Evolutionary conservation across 1,140 invertebrate species (phyloP).

Genomic region (Episyrphus balteatus): DNA sequence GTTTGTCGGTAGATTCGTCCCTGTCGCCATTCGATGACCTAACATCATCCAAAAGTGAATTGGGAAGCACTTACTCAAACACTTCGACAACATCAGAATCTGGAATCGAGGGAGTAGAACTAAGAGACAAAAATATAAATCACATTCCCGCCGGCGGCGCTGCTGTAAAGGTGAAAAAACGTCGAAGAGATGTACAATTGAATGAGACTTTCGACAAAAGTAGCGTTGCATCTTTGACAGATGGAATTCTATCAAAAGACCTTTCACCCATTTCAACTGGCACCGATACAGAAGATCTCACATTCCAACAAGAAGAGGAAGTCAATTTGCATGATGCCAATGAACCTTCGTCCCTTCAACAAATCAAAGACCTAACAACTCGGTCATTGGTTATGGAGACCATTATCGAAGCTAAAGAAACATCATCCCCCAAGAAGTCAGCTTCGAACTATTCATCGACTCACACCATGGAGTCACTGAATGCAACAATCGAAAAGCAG

Average conservation of each 20-base stretch:
- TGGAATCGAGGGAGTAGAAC: slow-evolving; percentile 1
- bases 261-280: slow-evolving; percentile 26
- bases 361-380: slow-evolving; percentile 13
- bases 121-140: slow-evolving; percentile 5
- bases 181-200: slow-evolving; percentile 25
- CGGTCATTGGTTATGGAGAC: slow-evolving; percentile 32
- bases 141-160: not conserved
- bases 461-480: slow-evolving; percentile 32
- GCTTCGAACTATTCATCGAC: slow-evolving; percentile 10
- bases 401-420: slow-evolving; percentile 34
- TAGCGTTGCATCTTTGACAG: slow-evolving; percentile 30
- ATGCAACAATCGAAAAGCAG: slow-evolving; percentile 36
- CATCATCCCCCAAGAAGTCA: slow-evolving; percentile 29
- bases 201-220: slow-evolving; percentile 37
- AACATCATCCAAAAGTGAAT: slow-evolving; percentile 27
- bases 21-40: slow-evolving; percentile 32
- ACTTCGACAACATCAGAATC: slow-evolving; percentile 7
- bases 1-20: slow-evolving; percentile 28
- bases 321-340: slow-evolving; percentile 16
- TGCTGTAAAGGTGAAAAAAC: slow-evolving; percentile 14
- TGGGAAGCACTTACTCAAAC: slow-evolving; percentile 30
- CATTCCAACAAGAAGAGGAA: slow-evolving; percentile 35
- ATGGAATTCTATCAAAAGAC: slow-evolving; percentile 33
- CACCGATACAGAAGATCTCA: slow-evolving; percentile 34
- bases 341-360: slow-evolving; percentile 6